Evolutionary conservation across 2,888 invertebrate genomes (phyloP).

Genomic region (Microchrysa polita): DNA sequence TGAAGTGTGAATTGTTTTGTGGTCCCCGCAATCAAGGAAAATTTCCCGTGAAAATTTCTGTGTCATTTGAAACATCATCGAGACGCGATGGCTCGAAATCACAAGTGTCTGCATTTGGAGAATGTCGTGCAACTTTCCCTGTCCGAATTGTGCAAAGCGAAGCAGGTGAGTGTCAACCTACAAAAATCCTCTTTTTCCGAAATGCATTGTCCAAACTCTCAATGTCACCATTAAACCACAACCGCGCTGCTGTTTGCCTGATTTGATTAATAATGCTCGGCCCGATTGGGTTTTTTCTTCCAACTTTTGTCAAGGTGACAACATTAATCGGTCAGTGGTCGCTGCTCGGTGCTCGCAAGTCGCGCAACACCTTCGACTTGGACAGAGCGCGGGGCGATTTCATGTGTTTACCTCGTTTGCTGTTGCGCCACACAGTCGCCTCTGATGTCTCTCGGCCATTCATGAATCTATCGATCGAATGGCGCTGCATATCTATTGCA

Average conservation of each 20-base stretch:
- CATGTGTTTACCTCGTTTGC: constrained; percentile 10
- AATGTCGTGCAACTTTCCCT: constrained; percentile 52
- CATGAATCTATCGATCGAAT: no score
- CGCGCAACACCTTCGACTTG: constrained; percentile 29
- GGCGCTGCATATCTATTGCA: no score
- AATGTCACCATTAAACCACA: no score
- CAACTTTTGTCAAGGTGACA: constrained; percentile 19
- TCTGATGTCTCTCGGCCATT: no score
- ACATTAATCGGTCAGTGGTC: constrained; percentile 35
- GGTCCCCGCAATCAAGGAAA: not conserved
- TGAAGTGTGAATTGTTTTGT: not conserved
- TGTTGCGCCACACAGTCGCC: not conserved
- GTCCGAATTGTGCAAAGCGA: constrained; percentile 52
- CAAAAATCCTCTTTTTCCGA: not conserved
- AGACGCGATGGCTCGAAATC: constrained; percentile 47
- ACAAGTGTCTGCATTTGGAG: constrained; percentile 52
- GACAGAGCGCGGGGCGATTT: not conserved
- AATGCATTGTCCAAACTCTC: not conserved
- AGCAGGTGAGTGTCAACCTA: constrained; percentile 52
- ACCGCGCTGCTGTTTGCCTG: no score
- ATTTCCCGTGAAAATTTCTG: constrained; percentile 13
- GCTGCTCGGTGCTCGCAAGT: no score
- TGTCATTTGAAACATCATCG: no score
- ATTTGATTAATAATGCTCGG: not conserved
- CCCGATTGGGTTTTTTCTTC: not conserved